A percentile compares a stretch with the other conserved stretches of the same genome.
phyloP scores from a whole-genome alignment of 2,113 vertebrate species.

The Chlorocebus sabaeus region DNA sequence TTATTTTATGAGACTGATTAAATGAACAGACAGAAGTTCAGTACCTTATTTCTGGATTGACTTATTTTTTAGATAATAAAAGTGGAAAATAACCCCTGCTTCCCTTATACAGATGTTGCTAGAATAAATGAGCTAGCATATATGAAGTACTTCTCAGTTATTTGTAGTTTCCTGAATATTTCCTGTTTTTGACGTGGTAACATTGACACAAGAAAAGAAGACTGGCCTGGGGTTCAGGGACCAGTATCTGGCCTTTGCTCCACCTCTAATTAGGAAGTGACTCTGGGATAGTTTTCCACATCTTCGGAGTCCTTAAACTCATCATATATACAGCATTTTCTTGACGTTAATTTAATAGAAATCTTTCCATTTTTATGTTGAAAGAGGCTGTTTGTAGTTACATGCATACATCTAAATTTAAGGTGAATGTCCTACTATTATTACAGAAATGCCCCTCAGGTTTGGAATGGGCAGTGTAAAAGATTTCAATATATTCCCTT shows the following conservation, averaged over 20 bases:
- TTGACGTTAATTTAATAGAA: background rate
- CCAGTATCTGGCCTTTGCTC: background rate
- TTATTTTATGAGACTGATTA: conserved; percentile 14
- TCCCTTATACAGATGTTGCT: background rate
- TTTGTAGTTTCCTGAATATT: background rate
- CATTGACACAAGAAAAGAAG: background rate
- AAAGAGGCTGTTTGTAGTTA: background rate
- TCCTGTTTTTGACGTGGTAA: background rate
- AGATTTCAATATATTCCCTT: background rate
- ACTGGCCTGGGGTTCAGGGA: background rate
- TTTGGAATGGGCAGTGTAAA: background rate
- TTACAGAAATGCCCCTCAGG: background rate
- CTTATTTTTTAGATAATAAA: background rate
- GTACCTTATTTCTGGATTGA: background rate
- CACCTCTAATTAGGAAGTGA: background rate
- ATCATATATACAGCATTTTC: background rate
- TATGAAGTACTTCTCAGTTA: background rate
- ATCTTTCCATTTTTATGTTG: background rate
- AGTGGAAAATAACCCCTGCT: background rate
- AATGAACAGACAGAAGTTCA: background rate
- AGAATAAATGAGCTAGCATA: background rate
- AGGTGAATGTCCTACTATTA: background rate
- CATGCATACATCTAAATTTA: background rate
- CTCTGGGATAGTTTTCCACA: background rate
- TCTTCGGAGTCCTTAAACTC: background rate